These are phyloP conservation scores for Hemistola chrysoprasaria DNA, from an alignment of 2,888 invertebrate species.

Conservation along the genomic window DNA sequence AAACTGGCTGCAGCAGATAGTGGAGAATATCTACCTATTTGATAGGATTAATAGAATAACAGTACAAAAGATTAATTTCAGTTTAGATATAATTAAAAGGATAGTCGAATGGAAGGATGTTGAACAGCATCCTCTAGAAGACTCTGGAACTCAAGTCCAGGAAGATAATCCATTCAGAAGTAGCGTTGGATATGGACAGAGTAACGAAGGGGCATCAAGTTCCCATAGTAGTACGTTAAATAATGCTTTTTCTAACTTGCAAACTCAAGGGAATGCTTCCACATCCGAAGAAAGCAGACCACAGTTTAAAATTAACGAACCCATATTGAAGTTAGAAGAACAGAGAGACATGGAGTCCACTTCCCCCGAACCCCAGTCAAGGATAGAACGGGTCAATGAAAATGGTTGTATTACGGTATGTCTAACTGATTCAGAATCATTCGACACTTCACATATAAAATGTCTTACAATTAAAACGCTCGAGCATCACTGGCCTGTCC, in stretches of 20 bases:
- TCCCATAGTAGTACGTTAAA: conserved; percentile 61
- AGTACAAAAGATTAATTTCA: conserved; percentile 90
- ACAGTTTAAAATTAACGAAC: conserved; percentile 64
- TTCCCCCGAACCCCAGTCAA: conserved; percentile 58
- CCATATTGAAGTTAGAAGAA: conserved; percentile 63
- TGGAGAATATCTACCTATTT: conserved; percentile 86
- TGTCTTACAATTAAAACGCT: conserved; percentile 92
- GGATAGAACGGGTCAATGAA: conserved; percentile 70
- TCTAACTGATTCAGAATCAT: conserved; percentile 90
- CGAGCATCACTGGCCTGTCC: conserved; percentile 91
- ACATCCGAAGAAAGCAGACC: conserved; percentile 55
- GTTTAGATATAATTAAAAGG: conserved; percentile 91
- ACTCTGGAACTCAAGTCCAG: conserved; percentile 70
- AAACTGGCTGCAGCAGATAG: conserved; percentile 89
- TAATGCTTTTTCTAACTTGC: conserved; percentile 72
- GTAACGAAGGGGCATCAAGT: conserved; percentile 52
- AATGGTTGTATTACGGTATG: conserved; percentile 83
- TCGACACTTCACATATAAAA: conserved; percentile 93
- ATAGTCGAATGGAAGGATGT: conserved; percentile 95
- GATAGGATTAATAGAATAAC: conserved; percentile 85
- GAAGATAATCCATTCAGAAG: conserved; percentile 73
- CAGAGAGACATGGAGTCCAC: conserved; percentile 49
- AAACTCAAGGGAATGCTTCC: conserved; percentile 64
- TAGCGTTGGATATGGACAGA: conserved; percentile 55
- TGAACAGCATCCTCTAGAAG: conserved; percentile 90